Base-by-base conservation (phyloP, 2,797 vertebrate species). In the Psittacula echo region DNA sequence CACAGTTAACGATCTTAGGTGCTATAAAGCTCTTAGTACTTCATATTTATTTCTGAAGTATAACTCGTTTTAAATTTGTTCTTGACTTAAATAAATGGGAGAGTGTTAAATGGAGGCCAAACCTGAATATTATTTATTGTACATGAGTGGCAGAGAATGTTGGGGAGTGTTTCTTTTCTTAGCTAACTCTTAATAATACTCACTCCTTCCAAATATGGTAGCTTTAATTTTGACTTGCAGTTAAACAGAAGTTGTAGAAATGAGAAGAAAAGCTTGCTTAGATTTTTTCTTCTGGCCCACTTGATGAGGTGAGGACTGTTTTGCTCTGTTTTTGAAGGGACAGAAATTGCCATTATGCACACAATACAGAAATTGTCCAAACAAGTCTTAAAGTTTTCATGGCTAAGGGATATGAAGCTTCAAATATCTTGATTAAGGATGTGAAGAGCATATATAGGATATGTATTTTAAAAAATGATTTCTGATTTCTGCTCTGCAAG, bases 1-100 rank as follows among this genome's bases (percentile, higher is more conserved):
- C 77, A 91, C 93, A 60, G 67, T 64, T 82, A 83, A 66, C 70
- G 42, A 22, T 80, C 54, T 72, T 65, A 91, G 61, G 54, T 95
- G 89, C 66, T 84, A 81, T 89, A 88, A 93, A 90, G 29, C 60
- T 93, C 44, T 81, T 89, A 48, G 50, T 68, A 34, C 18, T 34
- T 67, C 20, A 60, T 27, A 51, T 84, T 88, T 94, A 47, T 87
- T 92, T 21, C 76, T 85, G 67, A 94, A 77, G 6, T 83, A 53
- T 47, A 72, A 70, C 66, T 86, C 76, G 8, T 48, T 76, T 87
- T 79, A 78, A 70, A 18, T 65, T 29, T 75, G 23, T 53, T 93
- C 10, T 58, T 88, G 32, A 76, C 84, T 89, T 89, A 67, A 95
- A 85, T 90, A 89, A 70, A 92, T 41, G 26, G 13, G 12, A 66